Base-by-base conservation (phyloP, 2,888 invertebrate species). In the Spilosoma lubricipeda region DNA sequence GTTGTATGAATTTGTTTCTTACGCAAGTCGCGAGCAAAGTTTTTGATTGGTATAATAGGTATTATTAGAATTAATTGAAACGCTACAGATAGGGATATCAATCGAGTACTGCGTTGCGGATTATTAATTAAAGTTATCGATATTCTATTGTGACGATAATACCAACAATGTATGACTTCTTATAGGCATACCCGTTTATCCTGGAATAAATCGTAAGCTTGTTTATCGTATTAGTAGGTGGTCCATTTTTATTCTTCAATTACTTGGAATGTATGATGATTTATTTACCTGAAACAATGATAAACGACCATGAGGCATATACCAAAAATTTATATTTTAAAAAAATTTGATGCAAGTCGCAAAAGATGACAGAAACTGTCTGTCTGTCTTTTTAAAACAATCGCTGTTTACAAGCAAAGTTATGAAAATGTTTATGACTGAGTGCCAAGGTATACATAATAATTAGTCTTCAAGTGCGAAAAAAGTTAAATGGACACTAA, bases 1-100 rank as follows among this genome's bases (percentile, higher is more conserved):
- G 77, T 81, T 83, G 78, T 80, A 85, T 82, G 80, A 88, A 87
- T 86, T 86, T 83, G 82, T 83, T 84, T 79, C 80, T 82, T 80
- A 70, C 80, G 80, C 74, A 79, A 79, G 79, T 74, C 76, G 70
- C 75, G 27, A 74, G 66, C 66, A 78, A 83, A 80, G 80, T 83
- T 82, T 85, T 84, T 81, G 78, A 82, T 82, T 83, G 79, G 77
- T 80, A 85, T 85, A 81, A 83, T 83, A 81, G 77, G 78, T 80
- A 81, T 81, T 81, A 83, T 83, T 73, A 77, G 64, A 72, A 85
- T 85, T 75, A 77, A 82, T 80, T 83, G 52, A 77, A 56, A 73
- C 68, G 69, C 72, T 67, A 77, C 64, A 71, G 68, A 76, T 76
- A 72, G 67, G 68, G 72, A 75, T 66, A 74, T 73, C 74, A 72